Percentiles rank a stretch among this genome's conserved stretches.
These are phyloP conservation scores for Labeo rohita DNA, from an alignment of 2,113 vertebrate genomes.

Conservation along the genomic window DNA sequence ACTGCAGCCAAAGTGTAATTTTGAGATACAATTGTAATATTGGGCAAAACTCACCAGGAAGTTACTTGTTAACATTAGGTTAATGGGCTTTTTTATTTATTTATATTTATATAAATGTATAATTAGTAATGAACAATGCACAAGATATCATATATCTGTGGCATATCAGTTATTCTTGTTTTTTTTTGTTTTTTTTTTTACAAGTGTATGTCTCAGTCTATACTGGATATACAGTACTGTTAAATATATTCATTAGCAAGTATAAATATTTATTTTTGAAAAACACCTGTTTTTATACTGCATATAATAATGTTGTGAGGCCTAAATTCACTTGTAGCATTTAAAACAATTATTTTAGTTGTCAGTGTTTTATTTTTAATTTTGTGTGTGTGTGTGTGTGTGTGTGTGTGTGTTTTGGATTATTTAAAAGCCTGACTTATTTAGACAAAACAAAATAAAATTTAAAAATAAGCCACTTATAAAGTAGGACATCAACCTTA, in stretches of 20 bases:
- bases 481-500: neutral
- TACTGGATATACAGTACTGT: neutral
- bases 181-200: neutral
- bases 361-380: neutral
- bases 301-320: neutral
- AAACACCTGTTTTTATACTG: neutral
- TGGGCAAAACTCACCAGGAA: neutral
- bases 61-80: neutral
- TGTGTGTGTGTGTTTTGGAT: no score
- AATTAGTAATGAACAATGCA: neutral
- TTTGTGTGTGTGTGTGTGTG: no score
- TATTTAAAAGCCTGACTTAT: neutral
- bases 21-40: neutral
- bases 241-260: neutral
- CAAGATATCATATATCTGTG: neutral
- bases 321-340: neutral
- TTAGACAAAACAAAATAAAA: neutral
- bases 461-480: neutral
- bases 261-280: neutral
- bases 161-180: neutral
- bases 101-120: neutral
- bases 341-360: neutral
- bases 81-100: neutral
- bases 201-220: neutral
- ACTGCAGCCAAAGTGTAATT: constrained; percentile 4